Evolutionary conservation across 2,797 vertebrate species (phyloP).

Genomic region (Gambusia yucatana): DNA sequence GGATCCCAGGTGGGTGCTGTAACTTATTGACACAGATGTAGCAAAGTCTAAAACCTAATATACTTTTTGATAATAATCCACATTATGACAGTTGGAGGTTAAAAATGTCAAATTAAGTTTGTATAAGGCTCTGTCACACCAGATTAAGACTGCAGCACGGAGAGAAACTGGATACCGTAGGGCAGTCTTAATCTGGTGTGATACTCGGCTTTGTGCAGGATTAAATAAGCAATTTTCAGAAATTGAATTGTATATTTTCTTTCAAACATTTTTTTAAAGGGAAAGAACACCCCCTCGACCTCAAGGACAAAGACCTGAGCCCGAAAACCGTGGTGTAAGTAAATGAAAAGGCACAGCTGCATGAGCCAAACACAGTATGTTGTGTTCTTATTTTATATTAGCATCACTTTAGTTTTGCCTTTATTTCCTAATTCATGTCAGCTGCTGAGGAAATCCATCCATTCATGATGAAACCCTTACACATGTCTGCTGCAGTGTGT

Average conservation of each 20-base stretch:
- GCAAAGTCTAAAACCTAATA: neutral
- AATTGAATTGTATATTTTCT: neutral
- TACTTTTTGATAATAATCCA: neutral
- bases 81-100: neutral
- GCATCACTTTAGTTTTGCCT: neutral
- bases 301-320: slow-evolving; percentile 98
- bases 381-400: neutral
- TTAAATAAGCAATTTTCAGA: neutral
- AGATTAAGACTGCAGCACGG: neutral
- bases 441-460: slow-evolving; percentile 25
- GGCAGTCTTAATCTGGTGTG: neutral
- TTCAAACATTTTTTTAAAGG: slow-evolving; percentile 71
- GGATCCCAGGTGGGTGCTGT: slow-evolving; percentile 88
- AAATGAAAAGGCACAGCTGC: neutral
- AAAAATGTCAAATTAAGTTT: neutral
- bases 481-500: slow-evolving; percentile 30
- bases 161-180: neutral
- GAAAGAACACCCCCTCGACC: slow-evolving; percentile 97
- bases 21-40: neutral
- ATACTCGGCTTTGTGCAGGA: neutral
- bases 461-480: slow-evolving; percentile 78
- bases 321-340: slow-evolving; percentile 96
- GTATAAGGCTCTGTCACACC: neutral
- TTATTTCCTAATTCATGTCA: neutral
- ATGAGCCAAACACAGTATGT: neutral